A percentile compares a stretch with the other conserved stretches of the same genome.
These are phyloP conservation scores for Argopecten irradians DNA, from an alignment of 1,140 invertebrate genomes.

Conservation along the genomic window DNA sequence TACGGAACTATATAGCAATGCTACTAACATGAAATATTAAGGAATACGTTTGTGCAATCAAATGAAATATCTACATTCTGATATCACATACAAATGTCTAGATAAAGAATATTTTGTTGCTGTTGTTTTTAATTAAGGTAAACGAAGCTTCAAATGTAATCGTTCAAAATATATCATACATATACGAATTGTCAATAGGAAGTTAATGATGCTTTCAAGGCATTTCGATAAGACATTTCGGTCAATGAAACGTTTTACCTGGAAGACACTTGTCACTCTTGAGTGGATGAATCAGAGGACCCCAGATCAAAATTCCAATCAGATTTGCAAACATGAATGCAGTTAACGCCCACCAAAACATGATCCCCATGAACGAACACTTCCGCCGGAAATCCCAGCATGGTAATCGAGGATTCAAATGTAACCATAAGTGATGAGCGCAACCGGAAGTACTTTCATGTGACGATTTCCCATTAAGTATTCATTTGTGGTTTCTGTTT, in stretches of 20 bases:
- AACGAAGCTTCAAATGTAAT: not conserved
- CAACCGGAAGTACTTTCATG: slow-evolving; percentile 67
- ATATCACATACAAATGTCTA: not conserved
- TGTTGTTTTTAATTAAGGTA: not conserved
- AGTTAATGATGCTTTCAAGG: not conserved
- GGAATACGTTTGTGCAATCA: too few species aligned
- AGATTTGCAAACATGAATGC: slow-evolving; percentile 39
- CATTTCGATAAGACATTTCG: not conserved
- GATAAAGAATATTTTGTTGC: not conserved
- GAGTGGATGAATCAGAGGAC: slow-evolving; percentile 59
- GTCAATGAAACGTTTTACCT: slow-evolving; percentile 38
- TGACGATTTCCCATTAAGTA: slow-evolving; percentile 84
- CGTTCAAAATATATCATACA: not conserved
- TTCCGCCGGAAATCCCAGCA: slow-evolving; percentile 70
- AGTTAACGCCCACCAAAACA: slow-evolving; percentile 47
- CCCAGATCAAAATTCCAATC: slow-evolving; percentile 40
- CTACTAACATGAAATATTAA: too few species aligned
- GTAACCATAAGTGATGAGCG: slow-evolving; percentile 69
- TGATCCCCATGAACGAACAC: slow-evolving; percentile 55
- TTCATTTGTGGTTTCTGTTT: slow-evolving; percentile 90
- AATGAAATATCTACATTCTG: not conserved
- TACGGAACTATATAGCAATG: too few species aligned
- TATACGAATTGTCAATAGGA: not conserved
- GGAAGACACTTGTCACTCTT: slow-evolving; percentile 56
- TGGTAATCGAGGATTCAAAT: slow-evolving; percentile 77